Percentiles rank a stretch among this genome's conserved stretches.
phyloP scores from a whole-genome alignment of 1,140 invertebrate genomes.

The Ctenoplectra terminalis region DNA sequence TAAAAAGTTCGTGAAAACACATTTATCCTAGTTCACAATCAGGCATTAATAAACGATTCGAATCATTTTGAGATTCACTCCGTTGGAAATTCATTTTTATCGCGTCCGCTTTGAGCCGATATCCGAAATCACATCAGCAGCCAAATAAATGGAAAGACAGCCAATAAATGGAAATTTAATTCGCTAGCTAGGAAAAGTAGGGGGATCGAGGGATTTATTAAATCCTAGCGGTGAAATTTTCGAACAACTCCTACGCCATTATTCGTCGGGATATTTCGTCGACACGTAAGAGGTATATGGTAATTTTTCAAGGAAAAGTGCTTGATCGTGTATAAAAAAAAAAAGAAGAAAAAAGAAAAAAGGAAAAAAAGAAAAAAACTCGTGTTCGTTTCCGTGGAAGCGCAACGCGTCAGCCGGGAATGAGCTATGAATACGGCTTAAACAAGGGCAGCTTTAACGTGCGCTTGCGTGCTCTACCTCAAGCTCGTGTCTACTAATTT shows the following conservation, averaged over 20 bases:
- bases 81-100: background rate
- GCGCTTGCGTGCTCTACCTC: background rate
- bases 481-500: constrained; percentile 52
- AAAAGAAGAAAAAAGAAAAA: background rate
- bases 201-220: background rate
- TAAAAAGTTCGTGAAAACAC: too few relatives aligned
- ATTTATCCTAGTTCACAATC: too few relatives aligned
- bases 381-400: background rate
- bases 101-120: background rate
- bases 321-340: constrained; percentile 4
- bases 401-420: constrained; percentile 1
- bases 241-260: background rate
- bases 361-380: background rate
- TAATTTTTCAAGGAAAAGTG: constrained; percentile 8
- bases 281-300: background rate
- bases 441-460: constrained; percentile 34
- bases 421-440: constrained; percentile 41
- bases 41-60: background rate
- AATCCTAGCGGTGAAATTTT: background rate
- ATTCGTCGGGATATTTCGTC: background rate
- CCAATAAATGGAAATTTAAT: constrained; percentile 5
- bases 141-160: background rate
- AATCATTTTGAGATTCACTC: background rate
- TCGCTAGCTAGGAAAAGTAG: too few relatives aligned
- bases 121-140: background rate